phyloP scores from a whole-genome alignment of 1,140 invertebrate genomes.

The Pygmarrhopalites habei region DNA sequence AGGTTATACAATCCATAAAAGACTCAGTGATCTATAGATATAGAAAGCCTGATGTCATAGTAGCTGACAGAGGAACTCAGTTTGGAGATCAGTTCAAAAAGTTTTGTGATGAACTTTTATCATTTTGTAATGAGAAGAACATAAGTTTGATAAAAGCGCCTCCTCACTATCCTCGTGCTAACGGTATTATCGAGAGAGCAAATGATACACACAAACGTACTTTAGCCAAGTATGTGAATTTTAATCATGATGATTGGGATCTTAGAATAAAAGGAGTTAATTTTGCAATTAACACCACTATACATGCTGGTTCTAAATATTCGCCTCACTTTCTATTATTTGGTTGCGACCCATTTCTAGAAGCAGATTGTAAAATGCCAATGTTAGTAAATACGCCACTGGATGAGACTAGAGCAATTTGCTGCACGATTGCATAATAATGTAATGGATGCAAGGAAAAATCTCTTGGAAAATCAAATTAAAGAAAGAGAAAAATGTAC shows the following conservation, averaged over 20 bases:
- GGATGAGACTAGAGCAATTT: too few species aligned
- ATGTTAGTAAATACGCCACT: too few species aligned
- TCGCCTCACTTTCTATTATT: too few species aligned
- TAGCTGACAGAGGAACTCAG: slow-evolving; percentile 41
- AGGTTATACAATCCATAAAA: neutral
- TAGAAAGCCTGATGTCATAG: slow-evolving; percentile 39
- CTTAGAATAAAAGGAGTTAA: too few species aligned
- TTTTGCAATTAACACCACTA: too few species aligned
- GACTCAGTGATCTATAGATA: neutral
- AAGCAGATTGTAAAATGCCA: too few species aligned
- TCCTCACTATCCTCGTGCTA: slow-evolving; percentile 26
- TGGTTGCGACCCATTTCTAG: too few species aligned
- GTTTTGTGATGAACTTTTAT: slow-evolving; percentile 37
- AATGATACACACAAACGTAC: slow-evolving; percentile 31
- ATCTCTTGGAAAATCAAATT: too few species aligned
- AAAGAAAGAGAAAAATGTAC: too few species aligned
- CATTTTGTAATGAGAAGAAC: slow-evolving; percentile 4
- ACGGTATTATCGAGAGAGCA: slow-evolving; percentile 34
- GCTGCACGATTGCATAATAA: too few species aligned
- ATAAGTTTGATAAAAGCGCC: neutral
- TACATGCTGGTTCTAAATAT: too few species aligned
- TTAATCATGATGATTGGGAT: slow-evolving; percentile 45
- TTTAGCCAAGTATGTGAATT: slow-evolving; percentile 41
- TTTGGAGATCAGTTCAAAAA: slow-evolving; percentile 35
- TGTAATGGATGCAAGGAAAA: too few species aligned